Evolutionary conservation across 2,888 invertebrate genomes (phyloP), one percentile per base, ranked within the genome.

Genomic region (Temnothorax ravouxi): DNA sequence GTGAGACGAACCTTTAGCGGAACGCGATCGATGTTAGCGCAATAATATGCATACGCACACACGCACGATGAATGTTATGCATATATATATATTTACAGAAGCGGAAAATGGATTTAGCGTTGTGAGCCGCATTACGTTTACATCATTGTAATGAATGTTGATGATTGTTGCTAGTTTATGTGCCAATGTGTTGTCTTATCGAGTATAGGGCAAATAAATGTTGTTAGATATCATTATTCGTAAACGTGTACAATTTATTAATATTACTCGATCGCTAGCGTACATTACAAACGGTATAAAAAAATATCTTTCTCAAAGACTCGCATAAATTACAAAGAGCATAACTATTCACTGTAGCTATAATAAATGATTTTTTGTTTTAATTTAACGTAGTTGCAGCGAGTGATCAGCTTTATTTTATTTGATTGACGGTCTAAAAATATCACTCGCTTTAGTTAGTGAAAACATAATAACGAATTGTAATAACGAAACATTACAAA

Each of bases 111-210:
- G 83, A 87, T 87, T 90, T 91, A 92, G 87, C 88, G 79, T 88
- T 88, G 88, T 89, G 87, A 90, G 88, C 86, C 84, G 87, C 87
- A 87, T 88, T 91, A 88, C 75, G 91, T 93, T 92, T 91, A 90
- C 88, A 89, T 90, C 91, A 90, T 87, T 89, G 91, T 93, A 92
- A 92, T 93, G 88, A 93, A 93, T 93, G 93, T 93, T 93, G 93
- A 93, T 93, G 84, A 93, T 91, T 93, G 93, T 93, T 93, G 92
- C 92, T 93, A 93, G 92, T 93, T 93, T 92, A 93, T 89, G 93
- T 93, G 93, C 93, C 93, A 93, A 92, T 93, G 91, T 93, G 91
- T 91, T 93, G 90, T 92, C 93, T 86, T 87, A 88, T 88, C 84
- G 86, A 88, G 87, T 84, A 93, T 90, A 91, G 88, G 91, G 88